Percentiles rank a stretch among this genome's conserved stretches.
Conservation (phyloP, 2,113 vertebrate species). For the Corythornis cristatus region DNA sequence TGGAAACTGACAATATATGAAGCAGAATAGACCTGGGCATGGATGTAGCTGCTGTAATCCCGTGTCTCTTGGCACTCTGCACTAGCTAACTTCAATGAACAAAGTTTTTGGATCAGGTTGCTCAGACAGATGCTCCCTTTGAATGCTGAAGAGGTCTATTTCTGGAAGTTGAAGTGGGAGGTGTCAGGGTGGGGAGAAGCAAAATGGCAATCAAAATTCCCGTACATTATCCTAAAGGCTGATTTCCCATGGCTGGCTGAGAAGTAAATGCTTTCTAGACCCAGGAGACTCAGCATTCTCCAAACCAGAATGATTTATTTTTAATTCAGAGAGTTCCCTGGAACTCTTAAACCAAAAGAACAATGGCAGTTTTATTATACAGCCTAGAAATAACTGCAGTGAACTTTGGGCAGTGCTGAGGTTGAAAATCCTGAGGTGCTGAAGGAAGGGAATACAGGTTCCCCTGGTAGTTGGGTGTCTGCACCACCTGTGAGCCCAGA, state of each 20-base stretch:
- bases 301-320: slow-evolving; percentile 27
- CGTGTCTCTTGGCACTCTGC: neutral
- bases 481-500: rapidly evolving
- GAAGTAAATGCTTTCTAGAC: slow-evolving; percentile 47
- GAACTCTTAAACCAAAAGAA: neutral
- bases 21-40: neutral
- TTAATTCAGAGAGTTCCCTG: slow-evolving; percentile 21
- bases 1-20: neutral
- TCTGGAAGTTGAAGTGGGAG: slow-evolving; percentile 48
- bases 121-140: slow-evolving; percentile 3
- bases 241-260: slow-evolving; percentile 49
- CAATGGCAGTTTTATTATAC: neutral
- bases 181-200: neutral
- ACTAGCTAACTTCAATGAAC: neutral
- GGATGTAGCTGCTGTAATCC: neutral
- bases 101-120: neutral
- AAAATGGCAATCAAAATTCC: slow-evolving; percentile 23
- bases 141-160: slow-evolving; percentile 19
- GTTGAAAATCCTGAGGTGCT: neutral
- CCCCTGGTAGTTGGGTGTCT: rapidly evolving
- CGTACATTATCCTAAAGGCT: slow-evolving; percentile 26
- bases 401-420: neutral
- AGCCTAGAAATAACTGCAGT: neutral
- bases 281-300: slow-evolving; percentile 22
- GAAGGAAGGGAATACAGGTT: neutral